Evolutionary conservation across 2,888 invertebrate species (phyloP).

Genomic region (Drosophila mulleri): DNA sequence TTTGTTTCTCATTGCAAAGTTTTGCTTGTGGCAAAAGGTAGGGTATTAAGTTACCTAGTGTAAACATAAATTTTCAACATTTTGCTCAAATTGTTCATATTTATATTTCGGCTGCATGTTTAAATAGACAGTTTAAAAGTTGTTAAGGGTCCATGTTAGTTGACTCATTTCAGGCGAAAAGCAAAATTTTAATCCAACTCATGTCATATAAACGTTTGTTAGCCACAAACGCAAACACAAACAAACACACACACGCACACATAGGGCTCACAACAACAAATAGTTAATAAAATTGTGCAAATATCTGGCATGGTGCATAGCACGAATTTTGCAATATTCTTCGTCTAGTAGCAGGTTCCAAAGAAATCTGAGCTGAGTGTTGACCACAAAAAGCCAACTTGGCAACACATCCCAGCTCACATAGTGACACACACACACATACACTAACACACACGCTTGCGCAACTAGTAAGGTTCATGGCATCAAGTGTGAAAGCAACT

Average conservation of each 20-base stretch:
- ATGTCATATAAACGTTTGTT: conserved; percentile 64
- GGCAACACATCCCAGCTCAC: conserved; percentile 13
- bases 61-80: conserved; percentile 64
- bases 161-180: conserved; percentile 27
- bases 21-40: conserved; percentile 14
- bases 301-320: conserved; percentile 58
- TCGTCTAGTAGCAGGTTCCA: conserved; percentile 41
- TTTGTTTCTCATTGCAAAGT: conserved; percentile 33
- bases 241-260: conserved; percentile 5
- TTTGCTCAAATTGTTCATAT: conserved; percentile 54
- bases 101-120: conserved; percentile 33
- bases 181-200: conserved; percentile 45
- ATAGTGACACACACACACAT: background rate
- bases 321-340: conserved; percentile 61
- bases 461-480: conserved; percentile 20
- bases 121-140: conserved; percentile 25
- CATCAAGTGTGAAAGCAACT: conserved; percentile 32
- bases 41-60: conserved; percentile 54
- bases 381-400: conserved; percentile 58
- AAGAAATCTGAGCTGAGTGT: conserved; percentile 27
- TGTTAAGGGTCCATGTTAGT: conserved; percentile 13
- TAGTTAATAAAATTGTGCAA: conserved; percentile 70
- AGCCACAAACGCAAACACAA: conserved; percentile 21
- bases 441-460: background rate
- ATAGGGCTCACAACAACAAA: conserved; percentile 42